Percentiles rank a stretch among this genome's conserved stretches.
phyloP scores from a whole-genome alignment of 2,888 invertebrate genomes.

The Ecliptopera silaceata region DNA sequence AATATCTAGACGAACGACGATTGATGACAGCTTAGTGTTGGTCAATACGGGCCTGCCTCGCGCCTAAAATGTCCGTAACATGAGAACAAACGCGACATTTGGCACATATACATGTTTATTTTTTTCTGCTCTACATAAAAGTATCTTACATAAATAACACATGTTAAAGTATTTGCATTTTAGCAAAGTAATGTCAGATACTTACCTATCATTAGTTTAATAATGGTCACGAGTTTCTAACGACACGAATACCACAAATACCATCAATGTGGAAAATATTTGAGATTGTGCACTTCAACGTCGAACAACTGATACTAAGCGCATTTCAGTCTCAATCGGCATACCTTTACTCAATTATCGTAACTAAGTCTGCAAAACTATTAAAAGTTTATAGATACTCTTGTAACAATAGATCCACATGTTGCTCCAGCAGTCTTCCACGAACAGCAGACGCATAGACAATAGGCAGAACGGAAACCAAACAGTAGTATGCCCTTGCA shows the following conservation, averaged over 20 bases:
- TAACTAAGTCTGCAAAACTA: conserved; percentile 30
- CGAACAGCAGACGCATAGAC: conserved; percentile 46
- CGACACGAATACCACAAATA: too few species aligned
- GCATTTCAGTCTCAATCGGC: neutral
- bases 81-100: conserved; percentile 5
- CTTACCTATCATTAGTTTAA: neutral
- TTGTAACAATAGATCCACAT: conserved; percentile 36
- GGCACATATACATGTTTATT: conserved; percentile 5
- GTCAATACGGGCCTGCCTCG: conserved; percentile 16
- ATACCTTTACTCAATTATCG: conserved; percentile 8
- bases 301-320: too few species aligned
- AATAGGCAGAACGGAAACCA: conserved; percentile 59
- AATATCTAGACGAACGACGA: conserved; percentile 5
- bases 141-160: neutral
- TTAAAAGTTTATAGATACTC: conserved; percentile 28
- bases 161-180: too few species aligned
- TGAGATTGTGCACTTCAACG: too few species aligned
- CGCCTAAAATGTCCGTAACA: conserved; percentile 16
- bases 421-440: conserved; percentile 49
- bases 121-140: conserved; percentile 1
- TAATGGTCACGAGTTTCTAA: too few species aligned
- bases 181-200: neutral
- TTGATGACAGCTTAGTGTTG: conserved; percentile 15
- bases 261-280: too few species aligned
- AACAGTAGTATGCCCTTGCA: conserved; percentile 49